These are phyloP conservation scores for Poecilia velifera DNA, from an alignment of 2,797 vertebrate species.

Conservation along the genomic window DNA sequence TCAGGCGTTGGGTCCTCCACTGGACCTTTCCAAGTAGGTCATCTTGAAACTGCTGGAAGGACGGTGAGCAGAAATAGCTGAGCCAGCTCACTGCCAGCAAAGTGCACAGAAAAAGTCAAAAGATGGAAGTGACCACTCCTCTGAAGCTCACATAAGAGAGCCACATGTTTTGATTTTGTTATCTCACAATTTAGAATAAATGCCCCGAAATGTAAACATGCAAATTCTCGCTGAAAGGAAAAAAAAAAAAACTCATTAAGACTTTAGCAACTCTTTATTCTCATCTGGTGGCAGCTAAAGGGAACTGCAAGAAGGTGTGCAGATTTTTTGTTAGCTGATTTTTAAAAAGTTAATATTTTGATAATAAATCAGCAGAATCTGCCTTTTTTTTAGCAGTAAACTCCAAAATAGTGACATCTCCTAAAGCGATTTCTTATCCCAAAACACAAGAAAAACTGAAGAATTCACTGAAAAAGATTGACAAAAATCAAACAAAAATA, in stretches of 20 bases:
- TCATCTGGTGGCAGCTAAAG: constrained; percentile 47
- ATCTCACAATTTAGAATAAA: not conserved
- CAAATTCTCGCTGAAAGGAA: not conserved
- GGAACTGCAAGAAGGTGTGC: constrained; percentile 34
- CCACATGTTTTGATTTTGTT: accelerated
- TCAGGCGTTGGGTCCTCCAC: constrained; percentile 30
- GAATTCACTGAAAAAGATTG: not conserved
- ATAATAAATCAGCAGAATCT: not conserved
- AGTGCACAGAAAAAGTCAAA: not conserved
- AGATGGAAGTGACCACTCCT: constrained; percentile 10
- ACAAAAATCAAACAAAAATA: not conserved
- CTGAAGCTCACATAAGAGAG: not conserved
- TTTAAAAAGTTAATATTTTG: not conserved
- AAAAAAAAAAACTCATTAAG: not conserved
- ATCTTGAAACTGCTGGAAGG: constrained; percentile 49
- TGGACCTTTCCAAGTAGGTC: constrained; percentile 68
- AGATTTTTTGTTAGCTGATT: not conserved
- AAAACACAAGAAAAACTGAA: not conserved
- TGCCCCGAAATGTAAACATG: not conserved
- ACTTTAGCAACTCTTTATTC: constrained; percentile 25
- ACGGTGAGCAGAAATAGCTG: constrained; percentile 54
- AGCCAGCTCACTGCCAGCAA: constrained; percentile 21
- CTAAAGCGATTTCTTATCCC: not conserved
- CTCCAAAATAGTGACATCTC: not conserved
- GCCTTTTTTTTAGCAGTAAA: not conserved